A percentile compares a stretch with the other conserved stretches of the same genome.
Evolutionary conservation across 2,888 invertebrate genomes (phyloP).

Genomic region (Mellilla xanthometata): DNA sequence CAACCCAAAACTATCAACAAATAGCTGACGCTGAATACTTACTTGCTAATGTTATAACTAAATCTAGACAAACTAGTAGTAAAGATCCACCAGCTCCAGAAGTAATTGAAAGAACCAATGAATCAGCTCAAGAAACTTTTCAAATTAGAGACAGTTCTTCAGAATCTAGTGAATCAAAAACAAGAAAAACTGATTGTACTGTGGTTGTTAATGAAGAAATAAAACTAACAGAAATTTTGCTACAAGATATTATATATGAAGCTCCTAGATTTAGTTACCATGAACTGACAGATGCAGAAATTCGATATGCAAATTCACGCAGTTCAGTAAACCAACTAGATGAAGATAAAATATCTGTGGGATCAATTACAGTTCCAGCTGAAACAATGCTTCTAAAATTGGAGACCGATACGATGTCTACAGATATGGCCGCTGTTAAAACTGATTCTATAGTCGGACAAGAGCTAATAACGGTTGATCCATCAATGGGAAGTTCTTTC

Average conservation of each 20-base stretch:
- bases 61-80: slow-evolving; percentile 31
- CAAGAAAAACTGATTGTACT: neutral
- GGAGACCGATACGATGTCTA: too few species aligned
- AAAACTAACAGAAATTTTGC: slow-evolving; percentile 4
- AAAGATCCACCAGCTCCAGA: slow-evolving; percentile 24
- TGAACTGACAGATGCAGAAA: slow-evolving; percentile 54
- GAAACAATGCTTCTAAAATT: too few species aligned
- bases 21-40: slow-evolving; percentile 45
- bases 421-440: too few species aligned
- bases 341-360: too few species aligned
- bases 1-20: slow-evolving; percentile 38
- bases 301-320: slow-evolving; percentile 34
- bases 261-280: slow-evolving; percentile 48
- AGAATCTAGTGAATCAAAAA: neutral
- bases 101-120: slow-evolving; percentile 1
- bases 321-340: neutral
- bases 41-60: slow-evolving; percentile 35
- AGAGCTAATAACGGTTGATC: too few species aligned
- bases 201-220: slow-evolving; percentile 15
- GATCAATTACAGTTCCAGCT: neutral
- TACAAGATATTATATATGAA: slow-evolving; percentile 36
- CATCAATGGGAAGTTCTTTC: too few species aligned
- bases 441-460: too few species aligned
- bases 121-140: neutral
- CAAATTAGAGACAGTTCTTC: neutral